Percentiles rank a stretch among this genome's conserved stretches.
Evolutionary conservation across 2,113 vertebrate species (phyloP).

Genomic region (Sceloporus tristichus): DNA sequence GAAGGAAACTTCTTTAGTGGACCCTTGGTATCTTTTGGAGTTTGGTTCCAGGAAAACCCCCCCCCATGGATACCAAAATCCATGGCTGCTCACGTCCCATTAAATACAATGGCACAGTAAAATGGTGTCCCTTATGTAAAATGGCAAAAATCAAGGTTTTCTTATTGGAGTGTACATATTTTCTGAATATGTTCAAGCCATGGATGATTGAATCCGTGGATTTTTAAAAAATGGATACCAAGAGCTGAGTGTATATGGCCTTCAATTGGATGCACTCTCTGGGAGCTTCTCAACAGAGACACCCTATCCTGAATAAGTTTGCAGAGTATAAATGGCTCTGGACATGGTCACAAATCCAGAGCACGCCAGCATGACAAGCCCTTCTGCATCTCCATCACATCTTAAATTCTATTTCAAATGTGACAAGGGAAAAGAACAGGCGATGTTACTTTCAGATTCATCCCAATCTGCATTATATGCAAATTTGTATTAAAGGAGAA

Average conservation of each 20-base stretch:
- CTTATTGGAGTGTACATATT: too few species aligned
- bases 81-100: too few species aligned
- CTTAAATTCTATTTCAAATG: background rate
- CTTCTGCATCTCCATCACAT: background rate
- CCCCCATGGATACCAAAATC: too few species aligned
- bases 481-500: background rate
- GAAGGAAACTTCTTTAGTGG: background rate
- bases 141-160: too few species aligned
- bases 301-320: background rate
- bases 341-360: background rate
- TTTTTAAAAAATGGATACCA: too few species aligned
- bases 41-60: too few species aligned
- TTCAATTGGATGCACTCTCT: background rate
- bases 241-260: background rate
- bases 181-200: too few species aligned
- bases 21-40: too few species aligned
- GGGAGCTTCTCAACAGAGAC: background rate
- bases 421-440: background rate
- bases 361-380: background rate
- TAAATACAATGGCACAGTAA: too few species aligned
- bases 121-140: too few species aligned
- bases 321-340: background rate
- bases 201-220: too few species aligned
- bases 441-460: background rate
- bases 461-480: background rate